A percentile compares a stretch with the other conserved stretches of the same genome.
Evolutionary conservation across 2,113 vertebrate species (phyloP).

Genomic region (Danionella cerebrum): DNA sequence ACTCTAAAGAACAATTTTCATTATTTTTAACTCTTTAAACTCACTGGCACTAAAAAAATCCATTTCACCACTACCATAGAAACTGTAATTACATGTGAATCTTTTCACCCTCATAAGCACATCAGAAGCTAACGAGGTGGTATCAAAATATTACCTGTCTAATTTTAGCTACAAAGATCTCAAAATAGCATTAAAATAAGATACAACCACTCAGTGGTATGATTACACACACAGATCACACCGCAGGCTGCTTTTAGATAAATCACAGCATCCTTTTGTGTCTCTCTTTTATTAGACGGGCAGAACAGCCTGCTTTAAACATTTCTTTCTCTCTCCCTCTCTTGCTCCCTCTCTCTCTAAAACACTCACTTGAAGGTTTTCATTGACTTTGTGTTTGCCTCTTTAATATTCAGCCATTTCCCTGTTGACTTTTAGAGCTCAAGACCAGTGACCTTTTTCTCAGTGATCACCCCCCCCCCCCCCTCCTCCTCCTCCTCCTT

Average conservation of each 20-base stretch:
- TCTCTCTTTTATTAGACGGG: constrained; percentile 6
- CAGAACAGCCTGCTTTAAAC: neutral
- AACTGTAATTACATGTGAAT: no score
- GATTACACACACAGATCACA: neutral
- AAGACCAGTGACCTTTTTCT: constrained; percentile 9
- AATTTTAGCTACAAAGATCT: neutral
- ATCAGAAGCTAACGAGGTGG: neutral
- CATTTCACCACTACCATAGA: no score
- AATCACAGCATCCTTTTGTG: constrained; percentile 1
- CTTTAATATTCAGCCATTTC: constrained; percentile 24
- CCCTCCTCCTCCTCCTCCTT: no score
- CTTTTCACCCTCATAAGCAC: neutral
- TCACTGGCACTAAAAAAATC: no score
- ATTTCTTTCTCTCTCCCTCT: neutral
- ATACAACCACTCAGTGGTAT: neutral
- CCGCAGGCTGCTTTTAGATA: neutral
- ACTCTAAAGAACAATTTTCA: no score
- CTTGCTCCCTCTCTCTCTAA: neutral
- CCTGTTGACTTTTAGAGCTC: neutral
- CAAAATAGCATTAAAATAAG: neutral
- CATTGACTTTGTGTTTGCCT: constrained; percentile 1
- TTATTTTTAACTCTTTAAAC: no score
- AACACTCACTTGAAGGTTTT: neutral
- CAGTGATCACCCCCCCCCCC: no score
- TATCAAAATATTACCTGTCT: neutral